Percentiles rank a stretch among this genome's conserved stretches.
Evolutionary conservation across 2,113 vertebrate species (phyloP).

Genomic region (Bos javanicus): DNA sequence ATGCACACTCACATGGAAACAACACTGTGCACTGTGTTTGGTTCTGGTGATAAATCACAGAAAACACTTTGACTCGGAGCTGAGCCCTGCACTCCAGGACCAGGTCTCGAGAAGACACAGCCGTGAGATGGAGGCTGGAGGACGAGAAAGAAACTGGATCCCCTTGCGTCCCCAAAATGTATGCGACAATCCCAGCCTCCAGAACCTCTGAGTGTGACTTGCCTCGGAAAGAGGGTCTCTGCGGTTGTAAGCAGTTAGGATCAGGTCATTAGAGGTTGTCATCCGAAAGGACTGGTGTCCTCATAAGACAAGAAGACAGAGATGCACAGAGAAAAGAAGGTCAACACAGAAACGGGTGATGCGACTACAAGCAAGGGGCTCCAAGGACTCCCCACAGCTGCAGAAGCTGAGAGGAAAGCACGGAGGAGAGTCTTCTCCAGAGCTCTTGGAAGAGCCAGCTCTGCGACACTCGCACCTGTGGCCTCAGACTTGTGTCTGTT

Average conservation of each 20-base stretch:
- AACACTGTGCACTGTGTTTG: rapidly evolving
- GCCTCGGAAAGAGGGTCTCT: not conserved
- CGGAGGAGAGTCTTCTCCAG: rapidly evolving
- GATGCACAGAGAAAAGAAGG: not conserved
- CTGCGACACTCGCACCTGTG: rapidly evolving
- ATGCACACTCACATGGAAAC: not conserved
- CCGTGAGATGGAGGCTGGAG: rapidly evolving
- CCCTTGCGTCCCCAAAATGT: not conserved
- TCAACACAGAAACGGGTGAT: rapidly evolving
- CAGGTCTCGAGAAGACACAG: not conserved
- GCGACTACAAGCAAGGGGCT: rapidly evolving
- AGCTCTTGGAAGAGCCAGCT: rapidly evolving
- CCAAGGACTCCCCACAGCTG: not conserved
- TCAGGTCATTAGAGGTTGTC: not conserved
- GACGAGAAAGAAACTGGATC: not conserved
- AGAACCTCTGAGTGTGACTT: not conserved
- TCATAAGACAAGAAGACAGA: not conserved
- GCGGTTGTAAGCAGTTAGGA: not conserved
- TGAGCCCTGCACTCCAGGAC: not conserved
- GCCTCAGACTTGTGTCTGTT: no score
- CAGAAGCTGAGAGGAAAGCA: rapidly evolving
- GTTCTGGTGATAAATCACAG: not conserved
- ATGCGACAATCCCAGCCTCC: rapidly evolving
- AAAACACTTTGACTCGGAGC: not conserved
- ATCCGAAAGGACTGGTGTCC: rapidly evolving